Conservation (phyloP, 2,797 vertebrate genomes). For the Lacerta bilineata region DNA sequence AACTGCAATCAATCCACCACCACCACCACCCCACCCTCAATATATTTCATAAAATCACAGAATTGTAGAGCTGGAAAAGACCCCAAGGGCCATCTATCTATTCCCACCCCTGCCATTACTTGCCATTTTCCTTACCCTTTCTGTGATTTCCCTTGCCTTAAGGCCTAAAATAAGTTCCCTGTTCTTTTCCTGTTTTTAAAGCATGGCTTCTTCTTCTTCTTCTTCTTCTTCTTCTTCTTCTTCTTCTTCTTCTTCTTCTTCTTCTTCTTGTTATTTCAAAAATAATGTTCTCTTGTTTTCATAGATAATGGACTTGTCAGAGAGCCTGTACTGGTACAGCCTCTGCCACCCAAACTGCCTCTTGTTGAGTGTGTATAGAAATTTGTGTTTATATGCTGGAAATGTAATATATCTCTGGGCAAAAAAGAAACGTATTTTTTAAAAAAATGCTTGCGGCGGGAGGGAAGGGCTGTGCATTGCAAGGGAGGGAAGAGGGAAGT, state of each 20-base stretch:
- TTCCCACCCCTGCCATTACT: background rate
- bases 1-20: too few relatives aligned
- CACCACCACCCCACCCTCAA: too few relatives aligned
- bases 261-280: rapidly evolving
- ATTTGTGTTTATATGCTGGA: conserved; percentile 78
- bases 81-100: background rate
- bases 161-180: background rate
- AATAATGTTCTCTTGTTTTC: background rate
- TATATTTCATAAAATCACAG: background rate
- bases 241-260: too few relatives aligned
- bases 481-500: background rate
- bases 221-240: too few relatives aligned
- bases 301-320: conserved; percentile 42
- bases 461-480: background rate
- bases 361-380: conserved; percentile 72
- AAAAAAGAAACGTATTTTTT: conserved; percentile 74
- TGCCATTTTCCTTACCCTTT: background rate
- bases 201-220: conserved; percentile 18
- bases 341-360: conserved; percentile 47
- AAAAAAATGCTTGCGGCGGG: background rate
- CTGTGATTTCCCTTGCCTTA: background rate
- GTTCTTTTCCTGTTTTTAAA: background rate
- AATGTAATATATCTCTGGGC: conserved; percentile 85
- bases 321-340: conserved; percentile 86
- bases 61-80: background rate